These are phyloP conservation scores for Aeoliscus strigatus DNA, from an alignment of 2,797 vertebrate species.

Conservation along the genomic window DNA sequence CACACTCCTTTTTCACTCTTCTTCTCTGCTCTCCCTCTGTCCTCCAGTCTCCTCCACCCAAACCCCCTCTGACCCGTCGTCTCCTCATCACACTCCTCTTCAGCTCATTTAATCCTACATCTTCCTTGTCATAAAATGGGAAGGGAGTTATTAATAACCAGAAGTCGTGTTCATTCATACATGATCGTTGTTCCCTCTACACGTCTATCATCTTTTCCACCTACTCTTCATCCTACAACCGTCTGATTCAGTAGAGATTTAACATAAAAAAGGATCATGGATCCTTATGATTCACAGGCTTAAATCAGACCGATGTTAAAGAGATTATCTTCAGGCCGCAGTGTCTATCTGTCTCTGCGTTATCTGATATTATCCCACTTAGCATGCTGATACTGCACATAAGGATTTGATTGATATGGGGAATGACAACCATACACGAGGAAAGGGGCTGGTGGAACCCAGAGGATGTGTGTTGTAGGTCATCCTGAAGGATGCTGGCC, in stretches of 20 bases:
- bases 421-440: conserved; percentile 37
- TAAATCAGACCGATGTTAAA: conserved; percentile 64
- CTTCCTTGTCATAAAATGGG: conserved; percentile 6
- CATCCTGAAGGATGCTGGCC: conserved; percentile 9
- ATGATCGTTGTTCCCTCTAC: conserved; percentile 12
- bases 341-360: conserved; percentile 35
- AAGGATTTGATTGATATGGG: conserved; percentile 56
- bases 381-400: conserved; percentile 39
- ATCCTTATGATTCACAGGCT: conserved; percentile 50
- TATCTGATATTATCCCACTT: conserved; percentile 47
- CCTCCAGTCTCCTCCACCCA: background rate
- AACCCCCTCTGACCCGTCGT: background rate
- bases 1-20: background rate
- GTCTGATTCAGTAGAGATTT: conserved; percentile 42
- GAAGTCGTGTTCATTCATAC: conserved; percentile 14
- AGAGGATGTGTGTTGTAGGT: conserved; percentile 34
- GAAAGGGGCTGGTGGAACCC: conserved; percentile 36
- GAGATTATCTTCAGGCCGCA: conserved; percentile 56
- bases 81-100: conserved; percentile 3
- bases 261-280: conserved; percentile 40
- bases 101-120: conserved; percentile 7
- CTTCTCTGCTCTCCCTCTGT: background rate
- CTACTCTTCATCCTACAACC: conserved; percentile 35
- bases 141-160: conserved; percentile 25
- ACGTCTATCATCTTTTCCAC: conserved; percentile 25